These are phyloP conservation scores for Halictus rubicundus DNA, from an alignment of 1,140 invertebrate genomes.

Conservation along the genomic window DNA sequence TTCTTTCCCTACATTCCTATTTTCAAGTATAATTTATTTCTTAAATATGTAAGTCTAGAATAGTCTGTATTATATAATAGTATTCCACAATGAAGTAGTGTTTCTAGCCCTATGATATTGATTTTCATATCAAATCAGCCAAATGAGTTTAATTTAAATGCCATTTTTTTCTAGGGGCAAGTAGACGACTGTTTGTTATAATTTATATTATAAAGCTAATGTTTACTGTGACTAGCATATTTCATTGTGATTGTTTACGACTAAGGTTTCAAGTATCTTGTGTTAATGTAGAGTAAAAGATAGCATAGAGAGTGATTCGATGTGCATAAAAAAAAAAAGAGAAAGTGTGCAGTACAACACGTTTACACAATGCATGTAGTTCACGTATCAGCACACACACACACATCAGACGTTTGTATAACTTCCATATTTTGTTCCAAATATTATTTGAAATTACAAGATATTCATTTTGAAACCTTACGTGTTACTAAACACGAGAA, in stretches of 20 bases:
- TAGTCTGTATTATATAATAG: background rate
- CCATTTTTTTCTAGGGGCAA: conserved; percentile 36
- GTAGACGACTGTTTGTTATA: conserved; percentile 53
- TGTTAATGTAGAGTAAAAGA: conserved; percentile 4
- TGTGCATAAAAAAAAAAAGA: background rate
- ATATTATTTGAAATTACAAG: conserved; percentile 6
- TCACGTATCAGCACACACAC: background rate
- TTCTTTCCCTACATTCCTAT: conserved; percentile 69
- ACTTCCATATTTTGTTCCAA: background rate
- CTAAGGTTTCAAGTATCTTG: conserved; percentile 37
- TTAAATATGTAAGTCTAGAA: conserved; percentile 64
- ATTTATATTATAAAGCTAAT: conserved; percentile 34
- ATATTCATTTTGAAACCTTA: background rate
- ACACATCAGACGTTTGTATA: background rate
- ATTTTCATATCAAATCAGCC: conserved; percentile 29
- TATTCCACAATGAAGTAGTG: conserved; percentile 11
- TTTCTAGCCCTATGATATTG: conserved; percentile 23
- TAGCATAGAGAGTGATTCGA: conserved; percentile 11
- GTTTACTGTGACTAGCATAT: conserved; percentile 49
- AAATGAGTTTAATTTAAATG: conserved; percentile 36
- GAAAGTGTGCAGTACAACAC: conserved; percentile 2
- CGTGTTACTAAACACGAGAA: background rate
- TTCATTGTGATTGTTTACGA: conserved; percentile 45
- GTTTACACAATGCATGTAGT: conserved; percentile 20
- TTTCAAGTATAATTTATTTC: conserved; percentile 62